Conservation (phyloP, 2,888 invertebrate species). For the Clostera curtula region DNA sequence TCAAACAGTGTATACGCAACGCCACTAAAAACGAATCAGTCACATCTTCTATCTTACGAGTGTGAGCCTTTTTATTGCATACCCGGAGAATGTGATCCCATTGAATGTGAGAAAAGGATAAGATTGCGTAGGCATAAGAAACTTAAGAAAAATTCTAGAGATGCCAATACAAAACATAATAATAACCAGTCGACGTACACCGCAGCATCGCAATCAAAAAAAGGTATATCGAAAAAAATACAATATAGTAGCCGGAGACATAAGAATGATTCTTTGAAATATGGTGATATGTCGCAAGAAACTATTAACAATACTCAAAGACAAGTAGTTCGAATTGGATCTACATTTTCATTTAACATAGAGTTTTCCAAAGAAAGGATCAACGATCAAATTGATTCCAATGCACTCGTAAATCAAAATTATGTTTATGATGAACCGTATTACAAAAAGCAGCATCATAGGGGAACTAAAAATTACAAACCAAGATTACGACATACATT, state of each 20-base stretch:
- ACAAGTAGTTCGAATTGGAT: constrained; percentile 26
- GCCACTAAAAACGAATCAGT: constrained; percentile 3
- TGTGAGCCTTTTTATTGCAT: constrained; percentile 27
- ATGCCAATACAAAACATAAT: constrained; percentile 5
- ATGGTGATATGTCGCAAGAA: constrained; percentile 1
- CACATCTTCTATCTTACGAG: constrained; percentile 21
- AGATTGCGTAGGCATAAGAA: constrained; percentile 5
- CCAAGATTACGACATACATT: constrained; percentile 5
- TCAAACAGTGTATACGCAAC: constrained; percentile 5
- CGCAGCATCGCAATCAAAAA: constrained; percentile 7
- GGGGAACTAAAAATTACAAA: constrained; percentile 8
- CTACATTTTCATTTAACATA: constrained; percentile 23
- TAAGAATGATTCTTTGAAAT: constrained; percentile 1
- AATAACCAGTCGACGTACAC: constrained; percentile 6
- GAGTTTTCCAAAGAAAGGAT: constrained; percentile 24
- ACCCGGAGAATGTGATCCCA: constrained; percentile 26
- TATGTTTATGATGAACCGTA: constrained; percentile 1
- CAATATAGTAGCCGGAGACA: background rate
- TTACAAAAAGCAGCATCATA: constrained; percentile 3
- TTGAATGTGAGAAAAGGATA: constrained; percentile 19
- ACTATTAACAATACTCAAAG: constrained; percentile 7
- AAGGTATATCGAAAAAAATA: constrained; percentile 1
- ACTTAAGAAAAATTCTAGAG: constrained; percentile 6
- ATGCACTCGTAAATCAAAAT: background rate
- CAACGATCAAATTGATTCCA: background rate